Evolutionary conservation across 2,797 vertebrate species (phyloP).

Genomic region (Catamblyrhynchus diadema): DNA sequence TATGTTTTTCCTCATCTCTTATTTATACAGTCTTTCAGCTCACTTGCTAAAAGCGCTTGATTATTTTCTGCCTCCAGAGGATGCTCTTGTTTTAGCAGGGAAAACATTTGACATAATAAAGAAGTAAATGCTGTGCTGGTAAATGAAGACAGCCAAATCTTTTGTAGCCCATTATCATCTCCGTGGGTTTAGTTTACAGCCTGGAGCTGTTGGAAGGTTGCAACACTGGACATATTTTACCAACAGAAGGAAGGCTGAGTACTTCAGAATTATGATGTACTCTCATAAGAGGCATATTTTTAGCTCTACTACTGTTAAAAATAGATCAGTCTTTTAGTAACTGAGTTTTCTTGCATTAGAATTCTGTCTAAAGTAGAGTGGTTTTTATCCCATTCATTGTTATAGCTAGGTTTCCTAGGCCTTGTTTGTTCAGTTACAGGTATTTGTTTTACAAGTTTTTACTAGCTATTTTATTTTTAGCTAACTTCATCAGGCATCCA

Average conservation of each 20-base stretch:
- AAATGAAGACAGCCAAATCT: conserved; percentile 10
- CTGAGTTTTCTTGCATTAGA: neutral
- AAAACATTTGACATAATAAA: conserved; percentile 44
- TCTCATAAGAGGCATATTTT: neutral
- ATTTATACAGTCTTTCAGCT: conserved; percentile 16
- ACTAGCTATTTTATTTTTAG: neutral
- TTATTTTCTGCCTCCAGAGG: conserved; percentile 48
- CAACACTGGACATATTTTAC: neutral
- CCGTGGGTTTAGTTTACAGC: conserved; percentile 20
- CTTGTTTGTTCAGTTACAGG: neutral
- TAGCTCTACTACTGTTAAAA: neutral
- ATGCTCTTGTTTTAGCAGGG: conserved; percentile 40
- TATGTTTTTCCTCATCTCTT: conserved; percentile 35
- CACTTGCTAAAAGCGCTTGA: conserved; percentile 21
- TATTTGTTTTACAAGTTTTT: neutral
- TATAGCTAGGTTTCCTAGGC: neutral
- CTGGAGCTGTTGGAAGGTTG: conserved; percentile 27
- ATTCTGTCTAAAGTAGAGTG: neutral
- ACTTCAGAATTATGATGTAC: neutral
- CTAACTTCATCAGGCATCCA: neutral
- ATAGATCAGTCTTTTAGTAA: neutral
- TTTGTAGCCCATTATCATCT: conserved; percentile 21
- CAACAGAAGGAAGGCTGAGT: neutral
- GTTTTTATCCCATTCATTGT: neutral
- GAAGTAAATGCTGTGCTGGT: conserved; percentile 21